phyloP scores from a whole-genome alignment of 2,797 vertebrate species.

The Microctenopoma stevenorrisi region DNA sequence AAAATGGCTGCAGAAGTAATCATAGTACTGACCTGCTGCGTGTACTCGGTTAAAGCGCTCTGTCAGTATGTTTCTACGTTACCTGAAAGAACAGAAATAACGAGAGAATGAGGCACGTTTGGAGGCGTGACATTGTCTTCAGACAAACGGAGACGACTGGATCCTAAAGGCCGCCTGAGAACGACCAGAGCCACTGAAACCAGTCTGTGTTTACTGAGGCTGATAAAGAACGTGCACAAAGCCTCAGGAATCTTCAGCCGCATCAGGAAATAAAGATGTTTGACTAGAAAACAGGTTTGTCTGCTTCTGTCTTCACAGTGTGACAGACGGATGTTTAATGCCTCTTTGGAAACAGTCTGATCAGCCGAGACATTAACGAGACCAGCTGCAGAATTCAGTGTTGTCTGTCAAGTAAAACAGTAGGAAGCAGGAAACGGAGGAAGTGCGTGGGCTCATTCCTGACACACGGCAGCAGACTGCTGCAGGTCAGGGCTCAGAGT shows the following conservation, averaged over 20 bases:
- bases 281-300: constrained; percentile 37
- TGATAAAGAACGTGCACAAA: too few species aligned
- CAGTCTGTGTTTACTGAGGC: too few species aligned
- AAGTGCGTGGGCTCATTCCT: constrained; percentile 39
- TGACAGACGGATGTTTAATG: background rate
- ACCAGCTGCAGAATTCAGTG: too few species aligned
- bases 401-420: constrained; percentile 26
- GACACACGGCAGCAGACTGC: constrained; percentile 23
- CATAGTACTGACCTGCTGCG: too few species aligned
- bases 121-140: too few species aligned
- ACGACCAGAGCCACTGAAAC: too few species aligned
- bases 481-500: background rate
- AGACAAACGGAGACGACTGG: too few species aligned
- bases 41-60: too few species aligned
- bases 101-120: too few species aligned
- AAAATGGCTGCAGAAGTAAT: too few species aligned
- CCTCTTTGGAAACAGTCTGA: background rate
- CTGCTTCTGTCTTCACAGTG: background rate
- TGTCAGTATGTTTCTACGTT: too few species aligned
- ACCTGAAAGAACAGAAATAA: too few species aligned
- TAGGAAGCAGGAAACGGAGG: constrained; percentile 48
- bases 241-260: background rate
- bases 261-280: constrained; percentile 3
- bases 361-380: background rate
- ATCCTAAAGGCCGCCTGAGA: background rate